A percentile compares a stretch with the other conserved stretches of the same genome.
phyloP scores from a whole-genome alignment of 2,797 vertebrate genomes.

The Scolopax rusticola region DNA sequence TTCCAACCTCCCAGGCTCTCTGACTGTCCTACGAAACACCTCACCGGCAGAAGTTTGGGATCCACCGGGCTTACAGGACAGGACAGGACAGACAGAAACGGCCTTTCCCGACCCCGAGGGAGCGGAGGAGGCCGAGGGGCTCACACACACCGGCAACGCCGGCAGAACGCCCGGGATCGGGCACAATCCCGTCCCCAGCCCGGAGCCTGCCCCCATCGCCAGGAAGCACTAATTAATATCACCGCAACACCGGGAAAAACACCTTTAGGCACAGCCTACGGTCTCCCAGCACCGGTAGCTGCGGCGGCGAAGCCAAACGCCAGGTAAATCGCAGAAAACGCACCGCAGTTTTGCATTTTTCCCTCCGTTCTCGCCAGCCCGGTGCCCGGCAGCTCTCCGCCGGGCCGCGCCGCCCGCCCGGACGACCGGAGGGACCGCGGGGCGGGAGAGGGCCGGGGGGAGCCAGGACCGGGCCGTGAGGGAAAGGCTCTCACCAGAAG shows the following conservation, averaged over 20 bases:
- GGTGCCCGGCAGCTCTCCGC: background rate
- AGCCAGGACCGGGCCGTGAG: background rate
- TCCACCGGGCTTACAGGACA: rapidly evolving
- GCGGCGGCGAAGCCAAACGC: background rate
- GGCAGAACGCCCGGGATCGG: rapidly evolving
- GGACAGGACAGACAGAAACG: rapidly evolving
- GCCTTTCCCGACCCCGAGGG: too few relatives aligned
- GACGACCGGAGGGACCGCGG: background rate
- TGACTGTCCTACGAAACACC: rapidly evolving
- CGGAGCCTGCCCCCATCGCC: background rate
- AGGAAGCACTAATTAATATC: rapidly evolving
- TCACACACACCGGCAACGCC: rapidly evolving
- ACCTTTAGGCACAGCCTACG: background rate
- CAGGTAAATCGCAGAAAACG: rapidly evolving
- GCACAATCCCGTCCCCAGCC: rapidly evolving
- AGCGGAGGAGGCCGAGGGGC: rapidly evolving
- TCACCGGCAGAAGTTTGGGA: rapidly evolving
- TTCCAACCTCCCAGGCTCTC: background rate
- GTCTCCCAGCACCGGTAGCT: background rate
- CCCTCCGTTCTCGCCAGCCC: background rate
- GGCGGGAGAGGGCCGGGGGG: background rate
- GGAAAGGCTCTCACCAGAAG: slow-evolving; percentile 89
- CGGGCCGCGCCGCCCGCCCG: background rate
- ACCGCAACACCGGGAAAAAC: background rate
- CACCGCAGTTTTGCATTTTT: rapidly evolving